These are phyloP conservation scores for Steinernema hermaphroditum DNA, from an alignment of 2,888 invertebrate genomes.

Conservation along the genomic window DNA sequence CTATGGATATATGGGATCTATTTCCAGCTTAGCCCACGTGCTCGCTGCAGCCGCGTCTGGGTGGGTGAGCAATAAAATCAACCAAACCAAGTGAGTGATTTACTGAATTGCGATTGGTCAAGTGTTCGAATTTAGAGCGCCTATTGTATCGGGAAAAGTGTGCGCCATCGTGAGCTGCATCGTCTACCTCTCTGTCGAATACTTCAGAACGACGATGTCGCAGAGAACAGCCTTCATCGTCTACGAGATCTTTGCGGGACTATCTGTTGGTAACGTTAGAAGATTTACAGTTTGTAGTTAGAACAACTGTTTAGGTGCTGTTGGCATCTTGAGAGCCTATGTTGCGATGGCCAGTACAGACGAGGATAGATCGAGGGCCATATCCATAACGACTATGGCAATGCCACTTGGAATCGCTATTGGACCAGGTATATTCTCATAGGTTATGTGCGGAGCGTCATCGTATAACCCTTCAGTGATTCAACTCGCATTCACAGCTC, in stretches of 20 bases:
- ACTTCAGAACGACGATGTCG: background rate
- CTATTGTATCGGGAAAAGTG: background rate
- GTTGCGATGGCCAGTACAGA: slow-evolving; percentile 38
- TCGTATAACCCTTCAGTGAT: slow-evolving; percentile 13
- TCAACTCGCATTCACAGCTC: slow-evolving; percentile 27
- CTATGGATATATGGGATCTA: slow-evolving; percentile 40
- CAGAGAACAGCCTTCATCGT: background rate
- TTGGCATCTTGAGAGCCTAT: slow-evolving; percentile 36
- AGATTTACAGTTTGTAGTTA: no score
- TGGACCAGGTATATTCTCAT: slow-evolving; percentile 38
- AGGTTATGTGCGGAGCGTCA: background rate
- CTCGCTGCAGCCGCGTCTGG: slow-evolving; percentile 38
- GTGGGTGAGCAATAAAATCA: background rate
- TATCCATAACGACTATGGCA: slow-evolving; percentile 33
- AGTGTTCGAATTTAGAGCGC: background rate
- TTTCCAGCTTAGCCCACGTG: slow-evolving; percentile 41
- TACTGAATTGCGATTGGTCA: no score
- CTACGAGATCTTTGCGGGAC: background rate
- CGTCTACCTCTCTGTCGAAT: background rate
- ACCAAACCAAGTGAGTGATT: background rate
- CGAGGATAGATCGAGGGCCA: slow-evolving; percentile 37
- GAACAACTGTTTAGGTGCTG: slow-evolving; percentile 22
- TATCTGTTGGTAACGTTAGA: slow-evolving; percentile 19
- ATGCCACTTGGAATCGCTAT: slow-evolving; percentile 35
- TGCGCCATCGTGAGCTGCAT: background rate